A percentile compares a stretch with the other conserved stretches of the same genome.
phyloP scores from a whole-genome alignment of 2,888 invertebrate species.

The Cheilosia grossa region DNA sequence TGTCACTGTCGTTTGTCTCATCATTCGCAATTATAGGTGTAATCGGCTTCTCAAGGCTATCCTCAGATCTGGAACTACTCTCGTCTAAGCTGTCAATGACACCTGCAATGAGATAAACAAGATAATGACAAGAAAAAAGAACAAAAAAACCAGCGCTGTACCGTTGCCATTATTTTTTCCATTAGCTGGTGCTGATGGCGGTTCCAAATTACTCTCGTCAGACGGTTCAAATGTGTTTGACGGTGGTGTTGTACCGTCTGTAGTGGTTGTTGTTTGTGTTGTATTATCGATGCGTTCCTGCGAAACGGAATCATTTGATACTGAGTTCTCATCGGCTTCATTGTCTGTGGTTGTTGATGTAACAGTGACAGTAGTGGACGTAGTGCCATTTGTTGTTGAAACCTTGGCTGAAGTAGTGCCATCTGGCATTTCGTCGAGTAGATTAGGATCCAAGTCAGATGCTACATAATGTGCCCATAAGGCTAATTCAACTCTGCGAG shows the following conservation, averaged over 20 bases:
- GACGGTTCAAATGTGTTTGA: constrained; percentile 82
- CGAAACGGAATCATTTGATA: constrained; percentile 82
- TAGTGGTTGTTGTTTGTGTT: constrained; percentile 85
- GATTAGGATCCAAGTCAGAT: constrained; percentile 92
- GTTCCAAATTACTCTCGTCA: constrained; percentile 92
- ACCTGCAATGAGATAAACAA: constrained; percentile 51
- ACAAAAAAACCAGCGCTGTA: constrained; percentile 25
- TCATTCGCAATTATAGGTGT: constrained; percentile 83
- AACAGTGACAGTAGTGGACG: constrained; percentile 72
- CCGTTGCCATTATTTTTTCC: constrained; percentile 76
- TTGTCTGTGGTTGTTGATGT: constrained; percentile 75
- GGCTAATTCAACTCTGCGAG: constrained; percentile 90
- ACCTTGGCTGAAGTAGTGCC: constrained; percentile 76
- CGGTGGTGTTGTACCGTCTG: constrained; percentile 78
- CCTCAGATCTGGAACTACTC: constrained; percentile 89
- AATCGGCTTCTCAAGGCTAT: constrained; percentile 88
- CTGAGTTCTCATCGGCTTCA: constrained; percentile 80
- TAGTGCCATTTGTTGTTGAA: constrained; percentile 78
- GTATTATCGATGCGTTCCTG: constrained; percentile 82
- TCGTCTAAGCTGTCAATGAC: constrained; percentile 85
- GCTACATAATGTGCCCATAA: constrained; percentile 97
- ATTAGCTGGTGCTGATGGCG: constrained; percentile 82
- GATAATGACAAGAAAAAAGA: neutral
- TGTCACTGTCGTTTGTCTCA: constrained; percentile 78
- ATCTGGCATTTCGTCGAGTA: constrained; percentile 90